A percentile compares a stretch with the other conserved stretches of the same genome.
phyloP scores from a whole-genome alignment of 1,140 invertebrate genomes.

The Goniozus legneri region DNA sequence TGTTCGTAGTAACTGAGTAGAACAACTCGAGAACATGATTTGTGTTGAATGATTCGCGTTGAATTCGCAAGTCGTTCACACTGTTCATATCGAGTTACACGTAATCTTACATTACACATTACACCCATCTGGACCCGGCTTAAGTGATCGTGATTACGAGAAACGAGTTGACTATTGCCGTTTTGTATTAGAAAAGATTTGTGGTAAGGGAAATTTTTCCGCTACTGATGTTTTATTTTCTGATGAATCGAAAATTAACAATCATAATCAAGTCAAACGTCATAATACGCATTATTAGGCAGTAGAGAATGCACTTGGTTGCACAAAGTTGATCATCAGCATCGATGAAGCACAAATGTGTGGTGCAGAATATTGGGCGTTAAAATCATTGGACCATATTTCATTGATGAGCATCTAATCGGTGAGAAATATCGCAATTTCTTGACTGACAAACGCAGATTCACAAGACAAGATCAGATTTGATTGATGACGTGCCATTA shows the following conservation, averaged over 20 bases:
- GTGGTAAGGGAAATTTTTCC: background rate
- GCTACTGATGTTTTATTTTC: background rate
- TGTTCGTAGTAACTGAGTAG: too few species aligned
- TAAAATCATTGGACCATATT: slow-evolving; percentile 31
- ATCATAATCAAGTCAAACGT: slow-evolving; percentile 27
- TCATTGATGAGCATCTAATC: slow-evolving; percentile 23
- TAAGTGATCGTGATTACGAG: too few species aligned
- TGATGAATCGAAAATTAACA: slow-evolving; percentile 28
- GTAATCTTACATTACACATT: too few species aligned
- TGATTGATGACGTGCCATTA: slow-evolving; percentile 34
- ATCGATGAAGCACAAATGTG: slow-evolving; percentile 29
- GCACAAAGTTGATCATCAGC: slow-evolving; percentile 13
- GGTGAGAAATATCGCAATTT: slow-evolving; percentile 29
- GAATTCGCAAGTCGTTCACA: too few species aligned
- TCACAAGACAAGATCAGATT: too few species aligned
- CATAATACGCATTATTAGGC: slow-evolving; percentile 33
- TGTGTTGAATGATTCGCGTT: too few species aligned
- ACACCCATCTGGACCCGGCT: too few species aligned
- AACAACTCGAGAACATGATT: too few species aligned
- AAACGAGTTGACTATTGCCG: too few species aligned
- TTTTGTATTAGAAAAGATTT: background rate
- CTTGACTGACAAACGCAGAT: slow-evolving; percentile 28
- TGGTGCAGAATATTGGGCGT: slow-evolving; percentile 35
- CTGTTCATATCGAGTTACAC: too few species aligned
- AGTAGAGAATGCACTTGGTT: slow-evolving; percentile 29